A percentile compares a stretch with the other conserved stretches of the same genome.
Conservation (phyloP, 2,113 vertebrate species). For the mouse (Mus musculus) region GRCm39 chr11:25827501-25828000, state of each 20-base stretch:
- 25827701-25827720: slow-evolving; percentile 37
- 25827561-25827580: not conserved
- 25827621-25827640: not conserved
- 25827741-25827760: not conserved
- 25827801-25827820: not conserved
- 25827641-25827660: slow-evolving; percentile 15
- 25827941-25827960: not conserved
- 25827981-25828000: not conserved
- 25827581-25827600: not conserved
- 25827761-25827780: not conserved
- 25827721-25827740: slow-evolving; percentile 19
- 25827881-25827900: not conserved
- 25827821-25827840: not conserved
- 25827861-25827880: slow-evolving; percentile 43
- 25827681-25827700: not conserved
- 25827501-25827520: not conserved
- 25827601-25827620: not conserved
- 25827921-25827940: slow-evolving; percentile 22
- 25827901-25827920: not conserved
- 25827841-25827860: not conserved
- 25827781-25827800: not conserved
- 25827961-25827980: not conserved
- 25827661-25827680: not conserved
- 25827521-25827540: not conserved
- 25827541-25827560: not conserved